Evolutionary conservation across 1,140 invertebrate species (phyloP).

Genomic region (Drosophila ficusphila): DNA sequence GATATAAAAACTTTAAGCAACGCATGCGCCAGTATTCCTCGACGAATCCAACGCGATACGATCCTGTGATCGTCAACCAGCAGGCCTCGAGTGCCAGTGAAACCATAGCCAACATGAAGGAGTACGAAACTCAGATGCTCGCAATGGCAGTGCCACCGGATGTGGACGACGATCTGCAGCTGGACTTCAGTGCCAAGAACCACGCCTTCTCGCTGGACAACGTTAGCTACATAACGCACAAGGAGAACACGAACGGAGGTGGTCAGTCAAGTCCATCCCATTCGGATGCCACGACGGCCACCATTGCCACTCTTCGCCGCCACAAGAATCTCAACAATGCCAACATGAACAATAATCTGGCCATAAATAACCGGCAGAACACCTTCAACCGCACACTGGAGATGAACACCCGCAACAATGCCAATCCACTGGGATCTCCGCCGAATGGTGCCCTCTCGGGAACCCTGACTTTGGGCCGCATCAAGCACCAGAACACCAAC

Average conservation of each 20-base stretch:
- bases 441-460: slow-evolving; percentile 60
- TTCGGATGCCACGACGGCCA: slow-evolving; percentile 91
- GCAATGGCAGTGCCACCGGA: slow-evolving; percentile 94
- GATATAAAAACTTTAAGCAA: slow-evolving; percentile 92
- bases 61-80: slow-evolving; percentile 90
- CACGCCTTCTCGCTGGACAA: slow-evolving; percentile 94
- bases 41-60: slow-evolving; percentile 88
- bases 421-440: slow-evolving; percentile 73
- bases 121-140: slow-evolving; percentile 94
- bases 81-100: slow-evolving; percentile 83
- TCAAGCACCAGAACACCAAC: slow-evolving; percentile 80
- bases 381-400: slow-evolving; percentile 82
- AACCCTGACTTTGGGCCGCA: slow-evolving; percentile 79
- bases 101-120: slow-evolving; percentile 86
- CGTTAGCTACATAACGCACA: slow-evolving; percentile 92
- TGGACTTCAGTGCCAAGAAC: slow-evolving; percentile 94
- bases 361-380: slow-evolving; percentile 84
- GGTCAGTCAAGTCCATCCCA: slow-evolving; percentile 92
- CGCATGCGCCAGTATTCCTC: slow-evolving; percentile 90
- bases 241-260: slow-evolving; percentile 89
- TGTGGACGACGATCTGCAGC: slow-evolving; percentile 91
- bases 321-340: slow-evolving; percentile 84
- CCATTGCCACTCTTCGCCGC: slow-evolving; percentile 87
- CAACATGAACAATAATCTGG: slow-evolving; percentile 84
- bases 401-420: slow-evolving; percentile 83